phyloP scores from a whole-genome alignment of 1,140 invertebrate genomes.

The Drosophila ananassae region DNA sequence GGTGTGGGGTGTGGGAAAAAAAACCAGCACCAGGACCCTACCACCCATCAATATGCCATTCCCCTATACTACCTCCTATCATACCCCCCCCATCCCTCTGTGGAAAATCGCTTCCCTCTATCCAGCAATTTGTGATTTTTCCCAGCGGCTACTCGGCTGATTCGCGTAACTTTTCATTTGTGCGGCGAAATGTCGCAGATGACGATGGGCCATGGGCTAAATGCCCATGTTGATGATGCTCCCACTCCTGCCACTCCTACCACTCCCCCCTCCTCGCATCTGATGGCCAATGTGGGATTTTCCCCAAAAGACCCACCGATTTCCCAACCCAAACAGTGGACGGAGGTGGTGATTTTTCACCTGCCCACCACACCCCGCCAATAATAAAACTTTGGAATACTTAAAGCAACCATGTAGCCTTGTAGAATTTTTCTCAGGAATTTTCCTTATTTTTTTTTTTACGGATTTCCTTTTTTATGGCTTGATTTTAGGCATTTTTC shows the following conservation, averaged over 20 bases:
- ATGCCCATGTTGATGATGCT: constrained; percentile 20
- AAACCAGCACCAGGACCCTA: background rate
- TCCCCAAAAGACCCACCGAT: background rate
- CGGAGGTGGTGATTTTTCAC: constrained; percentile 2
- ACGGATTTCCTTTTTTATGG: no score
- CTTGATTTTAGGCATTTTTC: no score
- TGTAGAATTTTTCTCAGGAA: no score
- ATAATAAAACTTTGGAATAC: background rate
- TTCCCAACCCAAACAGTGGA: background rate
- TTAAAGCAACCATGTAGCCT: background rate
- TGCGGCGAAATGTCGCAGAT: constrained; percentile 39
- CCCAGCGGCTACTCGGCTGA: constrained; percentile 9
- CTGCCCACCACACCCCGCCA: no score
- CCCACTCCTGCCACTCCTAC: background rate
- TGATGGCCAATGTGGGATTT: constrained; percentile 2
- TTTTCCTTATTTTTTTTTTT: background rate
- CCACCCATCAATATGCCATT: background rate
- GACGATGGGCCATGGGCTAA: constrained; percentile 30
- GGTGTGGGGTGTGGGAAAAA: background rate
- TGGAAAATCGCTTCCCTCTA: no score
- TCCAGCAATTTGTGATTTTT: background rate
- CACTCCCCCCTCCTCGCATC: background rate
- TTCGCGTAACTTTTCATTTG: constrained; percentile 61
- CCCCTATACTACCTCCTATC: background rate
- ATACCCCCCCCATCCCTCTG: background rate